Percentiles rank a stretch among this genome's conserved stretches.
Conservation (phyloP, 64 coral and sea anemone species). For the Stichodactyla helianthus region DNA sequence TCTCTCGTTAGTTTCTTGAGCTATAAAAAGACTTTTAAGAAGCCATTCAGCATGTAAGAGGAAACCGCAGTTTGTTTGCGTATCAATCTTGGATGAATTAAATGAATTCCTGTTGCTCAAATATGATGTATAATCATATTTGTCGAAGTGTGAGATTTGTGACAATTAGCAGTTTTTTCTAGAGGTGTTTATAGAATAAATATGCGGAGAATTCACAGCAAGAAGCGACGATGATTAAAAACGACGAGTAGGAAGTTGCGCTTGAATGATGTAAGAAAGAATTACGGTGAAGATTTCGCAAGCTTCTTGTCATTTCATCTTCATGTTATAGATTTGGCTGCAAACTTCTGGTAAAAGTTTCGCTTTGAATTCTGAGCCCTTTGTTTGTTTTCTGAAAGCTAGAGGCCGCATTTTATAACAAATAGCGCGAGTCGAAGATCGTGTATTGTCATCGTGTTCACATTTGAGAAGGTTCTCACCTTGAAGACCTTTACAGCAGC, state of each 20-base stretch:
- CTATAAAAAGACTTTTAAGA: neutral
- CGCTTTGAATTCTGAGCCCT: neutral
- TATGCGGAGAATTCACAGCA: conserved; percentile 11
- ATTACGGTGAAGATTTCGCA: neutral
- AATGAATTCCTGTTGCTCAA: conserved; percentile 13
- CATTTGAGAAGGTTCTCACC: neutral
- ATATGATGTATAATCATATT: neutral
- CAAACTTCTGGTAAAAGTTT: neutral
- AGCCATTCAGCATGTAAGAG: neutral
- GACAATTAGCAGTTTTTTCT: conserved; percentile 10
- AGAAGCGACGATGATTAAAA: neutral
- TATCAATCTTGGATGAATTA: neutral
- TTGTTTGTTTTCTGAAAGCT: conserved; percentile 15
- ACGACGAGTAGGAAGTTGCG: neutral
- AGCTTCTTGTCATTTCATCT: neutral
- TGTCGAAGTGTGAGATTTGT: conserved; percentile 12
- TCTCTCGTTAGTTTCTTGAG: neutral
- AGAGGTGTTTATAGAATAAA: neutral
- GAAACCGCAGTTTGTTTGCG: neutral
- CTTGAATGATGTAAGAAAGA: neutral
- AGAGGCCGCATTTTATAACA: neutral
- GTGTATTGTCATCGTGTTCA: neutral
- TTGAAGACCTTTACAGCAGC: neutral
- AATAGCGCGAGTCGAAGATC: neutral
- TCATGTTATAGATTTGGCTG: neutral